phyloP scores from a whole-genome alignment of 2,888 invertebrate genomes.

The Alloplasta piceator region DNA sequence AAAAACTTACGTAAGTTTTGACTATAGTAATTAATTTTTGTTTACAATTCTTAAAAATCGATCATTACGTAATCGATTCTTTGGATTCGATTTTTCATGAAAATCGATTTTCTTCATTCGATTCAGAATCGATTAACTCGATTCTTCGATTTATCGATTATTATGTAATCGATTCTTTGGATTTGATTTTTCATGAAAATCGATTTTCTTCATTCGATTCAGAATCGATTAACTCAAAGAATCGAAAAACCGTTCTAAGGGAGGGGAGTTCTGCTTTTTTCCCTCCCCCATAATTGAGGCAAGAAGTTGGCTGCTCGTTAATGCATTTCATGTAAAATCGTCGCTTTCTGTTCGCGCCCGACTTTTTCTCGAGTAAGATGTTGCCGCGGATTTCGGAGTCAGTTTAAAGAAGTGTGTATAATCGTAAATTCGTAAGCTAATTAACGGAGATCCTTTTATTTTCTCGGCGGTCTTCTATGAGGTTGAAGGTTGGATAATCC shows the following conservation, averaged over 20 bases:
- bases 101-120: too few relatives aligned
- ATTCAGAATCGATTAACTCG: too few relatives aligned
- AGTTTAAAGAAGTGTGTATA: slow-evolving; percentile 40
- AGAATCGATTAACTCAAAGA: too few relatives aligned
- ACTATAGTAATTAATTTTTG: too few relatives aligned
- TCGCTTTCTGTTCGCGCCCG: background rate
- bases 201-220: too few relatives aligned
- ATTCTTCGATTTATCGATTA: too few relatives aligned
- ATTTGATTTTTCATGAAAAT: too few relatives aligned
- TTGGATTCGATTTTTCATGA: too few relatives aligned
- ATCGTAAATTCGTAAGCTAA: slow-evolving; percentile 59
- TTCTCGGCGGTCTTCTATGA: slow-evolving; percentile 6
- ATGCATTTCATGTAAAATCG: background rate
- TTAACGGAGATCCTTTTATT: slow-evolving; percentile 47
- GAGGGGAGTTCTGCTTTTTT: slow-evolving; percentile 19
- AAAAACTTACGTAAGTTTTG: too few relatives aligned
- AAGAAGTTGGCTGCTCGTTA: background rate
- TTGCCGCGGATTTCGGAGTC: slow-evolving; percentile 15
- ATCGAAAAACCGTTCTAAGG: slow-evolving; percentile 29
- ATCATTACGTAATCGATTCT: too few relatives aligned
- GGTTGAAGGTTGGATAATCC: slow-evolving; percentile 45
- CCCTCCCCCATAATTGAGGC: background rate
- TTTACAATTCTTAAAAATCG: too few relatives aligned
- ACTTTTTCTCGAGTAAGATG: slow-evolving; percentile 46
- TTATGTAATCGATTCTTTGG: too few relatives aligned